Evolutionary conservation across 64 coral and sea anemone genomes (phyloP).

Genomic region (Platygyra sinensis): DNA sequence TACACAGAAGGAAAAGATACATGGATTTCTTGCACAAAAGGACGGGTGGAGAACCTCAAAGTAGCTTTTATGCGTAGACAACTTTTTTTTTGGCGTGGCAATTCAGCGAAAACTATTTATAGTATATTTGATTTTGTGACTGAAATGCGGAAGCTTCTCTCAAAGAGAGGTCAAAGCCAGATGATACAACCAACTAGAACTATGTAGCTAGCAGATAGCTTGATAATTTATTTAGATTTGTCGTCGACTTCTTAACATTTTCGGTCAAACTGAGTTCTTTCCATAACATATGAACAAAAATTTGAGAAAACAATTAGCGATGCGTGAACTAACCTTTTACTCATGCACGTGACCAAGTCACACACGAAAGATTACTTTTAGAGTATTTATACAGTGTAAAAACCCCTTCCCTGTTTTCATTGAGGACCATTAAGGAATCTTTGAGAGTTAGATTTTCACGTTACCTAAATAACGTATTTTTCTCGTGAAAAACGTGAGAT

Average conservation of each 20-base stretch:
- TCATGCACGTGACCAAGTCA: background rate
- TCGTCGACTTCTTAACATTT: background rate
- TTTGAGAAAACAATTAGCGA: background rate
- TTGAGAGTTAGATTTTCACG: too few species aligned
- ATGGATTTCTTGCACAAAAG: constrained; percentile 30
- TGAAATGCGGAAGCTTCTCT: background rate
- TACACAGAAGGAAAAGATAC: constrained; percentile 37
- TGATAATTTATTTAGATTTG: background rate
- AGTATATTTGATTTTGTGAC: background rate
- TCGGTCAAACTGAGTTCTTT: background rate
- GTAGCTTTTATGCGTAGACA: constrained; percentile 10
- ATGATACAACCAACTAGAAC: too few species aligned
- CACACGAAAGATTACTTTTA: background rate
- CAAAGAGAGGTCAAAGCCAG: background rate
- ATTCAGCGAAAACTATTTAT: background rate
- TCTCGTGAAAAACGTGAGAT: too few species aligned
- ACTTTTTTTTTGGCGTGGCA: background rate
- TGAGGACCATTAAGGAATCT: too few species aligned
- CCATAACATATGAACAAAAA: background rate
- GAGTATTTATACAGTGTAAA: background rate
- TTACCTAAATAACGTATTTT: too few species aligned
- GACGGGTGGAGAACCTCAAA: constrained; percentile 19
- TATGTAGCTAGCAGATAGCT: background rate
- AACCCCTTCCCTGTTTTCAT: too few species aligned
- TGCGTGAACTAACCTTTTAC: background rate